phyloP scores from a whole-genome alignment of 2,888 invertebrate genomes.

The Ormyrus rosae region DNA sequence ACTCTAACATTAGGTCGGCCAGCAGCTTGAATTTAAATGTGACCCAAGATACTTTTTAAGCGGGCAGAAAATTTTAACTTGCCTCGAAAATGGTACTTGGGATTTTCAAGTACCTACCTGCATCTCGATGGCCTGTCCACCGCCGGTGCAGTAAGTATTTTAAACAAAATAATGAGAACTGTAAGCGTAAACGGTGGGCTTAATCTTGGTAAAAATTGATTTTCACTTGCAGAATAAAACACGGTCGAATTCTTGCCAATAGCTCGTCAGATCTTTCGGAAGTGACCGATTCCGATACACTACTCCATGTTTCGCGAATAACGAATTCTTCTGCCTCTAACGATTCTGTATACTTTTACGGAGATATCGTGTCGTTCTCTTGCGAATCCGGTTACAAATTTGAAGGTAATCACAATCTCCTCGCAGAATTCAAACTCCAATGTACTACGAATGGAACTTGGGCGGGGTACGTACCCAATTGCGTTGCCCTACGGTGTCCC shows the following conservation, averaged over 20 bases:
- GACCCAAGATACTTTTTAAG: slow-evolving; percentile 73
- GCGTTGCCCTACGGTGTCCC: slow-evolving; percentile 69
- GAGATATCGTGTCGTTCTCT: slow-evolving; percentile 62
- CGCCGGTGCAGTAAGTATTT: slow-evolving; percentile 64
- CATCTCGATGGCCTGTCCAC: slow-evolving; percentile 72
- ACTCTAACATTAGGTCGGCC: slow-evolving; percentile 70
- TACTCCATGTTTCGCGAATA: not conserved
- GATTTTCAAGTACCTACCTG: slow-evolving; percentile 75
- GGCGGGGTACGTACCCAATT: slow-evolving; percentile 79
- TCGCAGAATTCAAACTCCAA: slow-evolving; percentile 62
- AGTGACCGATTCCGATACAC: not conserved
- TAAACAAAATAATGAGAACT: too few species aligned
- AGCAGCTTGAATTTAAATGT: slow-evolving; percentile 78
- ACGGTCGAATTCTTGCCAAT: slow-evolving; percentile 26
- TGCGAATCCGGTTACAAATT: slow-evolving; percentile 67
- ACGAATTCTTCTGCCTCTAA: not conserved
- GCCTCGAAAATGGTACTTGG: slow-evolving; percentile 79
- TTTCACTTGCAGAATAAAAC: slow-evolving; percentile 12
- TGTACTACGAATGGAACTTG: slow-evolving; percentile 81
- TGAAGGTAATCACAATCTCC: slow-evolving; percentile 59
- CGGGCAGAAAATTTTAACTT: slow-evolving; percentile 77
- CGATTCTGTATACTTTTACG: slow-evolving; percentile 56
- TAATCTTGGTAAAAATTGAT: too few species aligned
- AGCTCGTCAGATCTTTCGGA: slow-evolving; percentile 13
- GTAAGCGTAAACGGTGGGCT: too few species aligned